phyloP scores from a whole-genome alignment of 2,797 vertebrate species.

The Euthynnus affinis region DNA sequence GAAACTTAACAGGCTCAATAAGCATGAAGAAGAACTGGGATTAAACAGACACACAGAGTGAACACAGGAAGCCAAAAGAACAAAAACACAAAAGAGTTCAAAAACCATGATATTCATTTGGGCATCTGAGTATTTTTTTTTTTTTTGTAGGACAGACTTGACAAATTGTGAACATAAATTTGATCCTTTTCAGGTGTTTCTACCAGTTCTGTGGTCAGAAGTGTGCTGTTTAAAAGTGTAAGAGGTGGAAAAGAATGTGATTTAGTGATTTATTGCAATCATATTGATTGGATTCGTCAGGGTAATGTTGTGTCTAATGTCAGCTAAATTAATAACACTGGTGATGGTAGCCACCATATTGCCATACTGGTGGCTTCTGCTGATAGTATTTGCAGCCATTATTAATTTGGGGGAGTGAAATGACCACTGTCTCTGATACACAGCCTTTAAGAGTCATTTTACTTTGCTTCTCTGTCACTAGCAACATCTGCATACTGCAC shows the following conservation, averaged over 20 bases:
- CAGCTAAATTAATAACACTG: background rate
- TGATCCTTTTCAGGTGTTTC: background rate
- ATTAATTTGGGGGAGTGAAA: slow-evolving; percentile 4
- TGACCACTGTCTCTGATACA: background rate
- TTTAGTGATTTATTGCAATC: background rate
- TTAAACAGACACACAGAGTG: too few species aligned
- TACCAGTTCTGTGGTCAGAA: background rate
- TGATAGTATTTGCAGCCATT: background rate
- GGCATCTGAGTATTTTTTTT: too few species aligned
- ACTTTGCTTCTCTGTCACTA: background rate
- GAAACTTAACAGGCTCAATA: too few species aligned
- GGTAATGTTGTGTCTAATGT: background rate
- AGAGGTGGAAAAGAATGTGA: background rate
- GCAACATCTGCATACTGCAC: background rate
- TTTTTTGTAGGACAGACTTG: too few species aligned
- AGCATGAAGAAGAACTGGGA: too few species aligned
- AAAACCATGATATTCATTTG: too few species aligned
- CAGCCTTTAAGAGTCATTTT: background rate
- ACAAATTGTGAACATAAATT: too few species aligned
- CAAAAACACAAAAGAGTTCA: too few species aligned
- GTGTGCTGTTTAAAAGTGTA: background rate
- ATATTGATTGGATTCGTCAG: background rate
- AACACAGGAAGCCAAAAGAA: too few species aligned
- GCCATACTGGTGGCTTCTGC: background rate
- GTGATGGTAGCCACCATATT: too few species aligned